Conservation (phyloP, 2,113 vertebrate species). For the Lophochroa leadbeateri region DNA sequence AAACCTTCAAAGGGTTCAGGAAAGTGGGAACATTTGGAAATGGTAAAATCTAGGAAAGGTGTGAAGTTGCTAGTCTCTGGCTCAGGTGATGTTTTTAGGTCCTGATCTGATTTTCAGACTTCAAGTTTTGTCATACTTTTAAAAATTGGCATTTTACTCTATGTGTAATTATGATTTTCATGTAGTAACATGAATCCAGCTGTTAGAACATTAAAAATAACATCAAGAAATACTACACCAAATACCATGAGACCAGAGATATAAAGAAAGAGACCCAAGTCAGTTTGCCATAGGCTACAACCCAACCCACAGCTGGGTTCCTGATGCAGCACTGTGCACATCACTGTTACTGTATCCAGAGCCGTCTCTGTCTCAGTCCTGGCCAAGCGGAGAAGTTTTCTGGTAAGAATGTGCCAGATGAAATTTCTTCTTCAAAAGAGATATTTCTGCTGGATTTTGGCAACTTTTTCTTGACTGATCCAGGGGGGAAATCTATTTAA, state of each 20-base stretch:
- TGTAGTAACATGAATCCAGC: neutral
- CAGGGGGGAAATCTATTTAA: neutral
- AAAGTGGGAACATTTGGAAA: neutral
- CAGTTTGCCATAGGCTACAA: rapidly evolving
- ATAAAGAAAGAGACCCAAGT: neutral
- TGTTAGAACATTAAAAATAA: neutral
- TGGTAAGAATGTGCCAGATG: neutral
- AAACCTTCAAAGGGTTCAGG: neutral
- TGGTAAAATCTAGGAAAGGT: neutral
- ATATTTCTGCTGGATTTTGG: neutral
- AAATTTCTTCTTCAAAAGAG: neutral
- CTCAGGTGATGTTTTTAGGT: neutral
- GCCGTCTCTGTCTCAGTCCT: rapidly evolving
- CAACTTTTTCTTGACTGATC: neutral
- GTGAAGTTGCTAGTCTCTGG: neutral
- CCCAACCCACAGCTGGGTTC: neutral
- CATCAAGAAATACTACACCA: neutral
- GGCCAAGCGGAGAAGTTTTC: neutral
- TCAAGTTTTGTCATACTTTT: neutral
- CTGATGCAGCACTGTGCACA: neutral
- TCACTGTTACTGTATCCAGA: neutral
- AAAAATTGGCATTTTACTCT: neutral
- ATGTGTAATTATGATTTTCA: neutral
- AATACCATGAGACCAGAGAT: neutral
- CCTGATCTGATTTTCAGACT: neutral